Conservation (phyloP, 2,113 vertebrate genomes). For the Micromys minutus region DNA sequence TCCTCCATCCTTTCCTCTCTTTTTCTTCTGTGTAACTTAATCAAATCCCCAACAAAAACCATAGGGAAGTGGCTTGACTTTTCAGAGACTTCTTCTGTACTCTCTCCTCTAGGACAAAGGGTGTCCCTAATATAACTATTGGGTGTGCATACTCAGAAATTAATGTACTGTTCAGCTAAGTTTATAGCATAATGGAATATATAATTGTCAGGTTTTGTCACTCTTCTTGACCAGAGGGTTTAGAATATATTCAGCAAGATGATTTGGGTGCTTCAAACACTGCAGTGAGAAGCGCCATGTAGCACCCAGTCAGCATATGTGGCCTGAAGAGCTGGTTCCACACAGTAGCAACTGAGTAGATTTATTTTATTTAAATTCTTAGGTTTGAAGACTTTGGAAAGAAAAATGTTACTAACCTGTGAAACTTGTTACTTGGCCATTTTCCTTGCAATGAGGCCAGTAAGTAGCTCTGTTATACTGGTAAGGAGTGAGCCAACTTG, state of each 20-base stretch:
- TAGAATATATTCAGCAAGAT: not conserved
- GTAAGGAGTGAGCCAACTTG: not conserved
- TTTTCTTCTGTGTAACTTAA: not conserved
- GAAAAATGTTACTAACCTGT: not conserved
- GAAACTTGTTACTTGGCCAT: not conserved
- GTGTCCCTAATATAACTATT: not conserved
- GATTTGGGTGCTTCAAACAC: not conserved
- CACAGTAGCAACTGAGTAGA: not conserved
- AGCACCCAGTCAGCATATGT: not conserved
- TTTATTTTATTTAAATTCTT: conserved; percentile 20
- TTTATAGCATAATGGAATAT: not conserved
- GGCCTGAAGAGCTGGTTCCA: not conserved
- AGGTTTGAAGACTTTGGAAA: conserved; percentile 6
- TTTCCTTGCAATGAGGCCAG: not conserved
- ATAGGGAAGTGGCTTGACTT: not conserved
- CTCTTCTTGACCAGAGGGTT: not conserved
- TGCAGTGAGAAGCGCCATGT: not conserved
- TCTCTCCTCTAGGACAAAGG: not conserved
- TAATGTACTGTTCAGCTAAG: not conserved
- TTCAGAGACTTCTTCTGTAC: not conserved
- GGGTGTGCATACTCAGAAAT: not conserved
- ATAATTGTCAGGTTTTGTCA: not conserved
- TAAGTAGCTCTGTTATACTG: not conserved
- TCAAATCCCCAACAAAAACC: not conserved
- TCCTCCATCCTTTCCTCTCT: too few relatives aligned